Conservation (phyloP, 2,113 vertebrate genomes). For the Catharus minimus region DNA sequence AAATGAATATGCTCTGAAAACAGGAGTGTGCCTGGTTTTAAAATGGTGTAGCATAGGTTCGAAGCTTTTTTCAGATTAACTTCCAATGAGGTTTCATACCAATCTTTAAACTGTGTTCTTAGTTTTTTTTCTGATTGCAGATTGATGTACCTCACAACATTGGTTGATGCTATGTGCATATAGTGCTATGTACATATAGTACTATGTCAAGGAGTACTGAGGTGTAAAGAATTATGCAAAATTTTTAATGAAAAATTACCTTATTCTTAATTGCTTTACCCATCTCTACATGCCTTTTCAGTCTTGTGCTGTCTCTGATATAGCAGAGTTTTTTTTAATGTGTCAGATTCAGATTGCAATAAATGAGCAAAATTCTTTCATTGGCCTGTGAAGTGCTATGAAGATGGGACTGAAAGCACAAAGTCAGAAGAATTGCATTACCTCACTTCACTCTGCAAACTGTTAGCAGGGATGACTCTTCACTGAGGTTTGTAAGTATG, state of each 20-base stretch:
- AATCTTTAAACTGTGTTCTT: not conserved
- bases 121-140: not conserved
- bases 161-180: not conserved
- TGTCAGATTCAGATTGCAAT: not conserved
- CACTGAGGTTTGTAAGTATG: not conserved
- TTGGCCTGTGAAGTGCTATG: not conserved
- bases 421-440: not conserved
- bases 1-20: not conserved
- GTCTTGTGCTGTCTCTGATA: not conserved
- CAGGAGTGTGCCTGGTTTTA: not conserved
- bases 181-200: not conserved
- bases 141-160: not conserved
- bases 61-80: not conserved
- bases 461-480: not conserved
- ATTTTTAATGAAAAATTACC: not conserved
- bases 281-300: not conserved
- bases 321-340: not conserved
- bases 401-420: not conserved
- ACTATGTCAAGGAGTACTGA: not conserved
- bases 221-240: not conserved
- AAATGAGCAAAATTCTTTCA: not conserved
- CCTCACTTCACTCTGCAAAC: not conserved
- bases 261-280: not conserved
- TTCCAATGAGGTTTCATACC: not conserved
- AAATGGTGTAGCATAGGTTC: not conserved